These are phyloP conservation scores for Hydrocynus forskahlii DNA, from an alignment of 2,797 vertebrate species.

Conservation along the genomic window DNA sequence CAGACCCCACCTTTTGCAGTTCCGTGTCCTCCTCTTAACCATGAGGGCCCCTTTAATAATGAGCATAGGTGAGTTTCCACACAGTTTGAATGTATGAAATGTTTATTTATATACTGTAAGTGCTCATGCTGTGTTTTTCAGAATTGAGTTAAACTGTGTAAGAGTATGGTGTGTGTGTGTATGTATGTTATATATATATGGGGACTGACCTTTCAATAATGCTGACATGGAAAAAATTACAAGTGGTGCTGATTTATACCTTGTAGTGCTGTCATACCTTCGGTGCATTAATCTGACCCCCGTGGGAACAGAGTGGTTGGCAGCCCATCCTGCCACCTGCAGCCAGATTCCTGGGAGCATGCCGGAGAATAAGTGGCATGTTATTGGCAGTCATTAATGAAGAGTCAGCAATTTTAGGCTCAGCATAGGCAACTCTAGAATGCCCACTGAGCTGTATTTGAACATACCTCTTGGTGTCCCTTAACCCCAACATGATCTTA, in stretches of 20 bases:
- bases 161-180: neutral
- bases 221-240: constrained; percentile 25
- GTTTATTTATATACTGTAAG: neutral
- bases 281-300: constrained; percentile 53
- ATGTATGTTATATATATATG: too few relatives aligned
- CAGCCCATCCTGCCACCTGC: constrained; percentile 44
- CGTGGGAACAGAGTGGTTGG: constrained; percentile 57
- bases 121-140: neutral
- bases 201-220: constrained; percentile 31
- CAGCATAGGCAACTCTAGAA: constrained; percentile 30
- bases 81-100: neutral
- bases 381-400: constrained; percentile 26
- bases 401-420: constrained; percentile 22
- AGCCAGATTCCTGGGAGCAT: constrained; percentile 40
- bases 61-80: constrained; percentile 86
- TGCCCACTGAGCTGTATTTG: neutral
- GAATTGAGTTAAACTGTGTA: too few relatives aligned
- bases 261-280: constrained; percentile 19
- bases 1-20: constrained; percentile 83
- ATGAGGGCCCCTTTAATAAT: constrained; percentile 83
- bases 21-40: constrained; percentile 83
- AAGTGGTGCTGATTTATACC: constrained; percentile 5
- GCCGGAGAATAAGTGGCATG: constrained; percentile 48
- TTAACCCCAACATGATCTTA: constrained; percentile 31
- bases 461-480: constrained; percentile 23